These are phyloP conservation scores for Brachyistius frenatus DNA, from an alignment of 2,113 vertebrate species.

Conservation along the genomic window DNA sequence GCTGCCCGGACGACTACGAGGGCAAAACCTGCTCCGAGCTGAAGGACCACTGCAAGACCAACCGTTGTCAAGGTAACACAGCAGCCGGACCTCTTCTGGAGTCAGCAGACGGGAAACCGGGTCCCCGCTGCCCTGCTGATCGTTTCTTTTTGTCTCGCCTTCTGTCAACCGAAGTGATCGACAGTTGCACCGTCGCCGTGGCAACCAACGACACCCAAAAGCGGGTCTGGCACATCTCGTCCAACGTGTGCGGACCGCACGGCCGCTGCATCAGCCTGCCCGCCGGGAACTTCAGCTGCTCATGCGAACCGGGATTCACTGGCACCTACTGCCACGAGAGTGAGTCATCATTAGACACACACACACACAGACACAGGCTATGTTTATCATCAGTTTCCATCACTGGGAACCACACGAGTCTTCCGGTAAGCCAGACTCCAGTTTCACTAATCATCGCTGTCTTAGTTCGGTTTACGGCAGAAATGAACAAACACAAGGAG, in stretches of 20 bases:
- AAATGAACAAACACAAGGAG: not conserved
- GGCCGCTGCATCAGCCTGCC: slow-evolving; percentile 93
- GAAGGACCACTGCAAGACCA: slow-evolving; percentile 93
- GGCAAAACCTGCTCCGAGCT: slow-evolving; percentile 94
- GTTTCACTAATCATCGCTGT: slow-evolving; percentile 19
- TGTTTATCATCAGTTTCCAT: slow-evolving; percentile 66
- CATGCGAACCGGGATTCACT: slow-evolving; percentile 93
- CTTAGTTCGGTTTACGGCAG: slow-evolving; percentile 23
- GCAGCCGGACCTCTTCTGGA: not conserved
- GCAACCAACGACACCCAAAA: slow-evolving; percentile 85
- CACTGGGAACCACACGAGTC: slow-evolving; percentile 32
- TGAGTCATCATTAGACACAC: slow-evolving; percentile 81
- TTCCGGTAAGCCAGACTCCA: slow-evolving; percentile 39
- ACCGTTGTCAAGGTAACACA: slow-evolving; percentile 89
- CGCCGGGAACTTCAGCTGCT: slow-evolving; percentile 94
- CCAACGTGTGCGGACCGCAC: slow-evolving; percentile 93
- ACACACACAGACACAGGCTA: slow-evolving; percentile 42
- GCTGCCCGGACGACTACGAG: slow-evolving; percentile 90
- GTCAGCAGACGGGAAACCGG: no score
- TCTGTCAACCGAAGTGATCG: slow-evolving; percentile 86
- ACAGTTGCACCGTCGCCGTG: slow-evolving; percentile 92
- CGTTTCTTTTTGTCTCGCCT: no score
- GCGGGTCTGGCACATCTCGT: slow-evolving; percentile 85
- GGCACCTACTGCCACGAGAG: slow-evolving; percentile 97
- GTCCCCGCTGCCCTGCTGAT: no score